Evolutionary conservation across 2,888 invertebrate species (phyloP), one percentile per base, ranked within the genome.

Genomic region (Chrysolina americana): DNA sequence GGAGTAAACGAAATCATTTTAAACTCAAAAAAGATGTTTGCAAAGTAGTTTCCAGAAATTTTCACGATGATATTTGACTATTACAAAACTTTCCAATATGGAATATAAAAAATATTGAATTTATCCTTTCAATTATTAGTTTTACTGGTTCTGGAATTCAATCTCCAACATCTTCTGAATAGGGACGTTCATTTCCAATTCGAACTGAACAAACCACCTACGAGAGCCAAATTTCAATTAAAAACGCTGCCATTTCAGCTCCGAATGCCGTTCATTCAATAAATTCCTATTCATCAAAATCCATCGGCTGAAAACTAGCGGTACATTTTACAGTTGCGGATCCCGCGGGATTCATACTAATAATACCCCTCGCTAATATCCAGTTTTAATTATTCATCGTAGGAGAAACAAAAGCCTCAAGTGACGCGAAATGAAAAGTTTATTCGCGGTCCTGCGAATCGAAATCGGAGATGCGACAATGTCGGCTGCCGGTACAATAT

Each of bases 401-500:
- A 19, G 41, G 64, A 70, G 56, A 79, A 78, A 80, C 80, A 80
- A 81, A 77, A 65, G 72, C 68, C 69, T 68, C 76, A 75, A 80
- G 79, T 80, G 81, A 79, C 79, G 77, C 76, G 75, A 78, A 79
- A 79, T 80, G 81, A 79, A 81, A 80, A 79, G 76, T 73, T 78
- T 77, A 80, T 76, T 76, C 78, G 77, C 76, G 78, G 78, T 77
- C 78, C 76, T 74, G 74, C 73, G 76, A 76, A 74, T 73, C 23
- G 21, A 76, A 76, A 74, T 73, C 23, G 21, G 71, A 75, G 76
- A 75, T 77, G 80, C 78, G 81, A 83, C 83, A 81, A 68, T 79
- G 80, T 78, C 78, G 78, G 78, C 80, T 80, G 80, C 75, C 78
- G 71, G 78, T 78, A 82, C 82, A 83, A 83, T 83, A 82, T 82